Conservation (phyloP, 2,888 invertebrate genomes). For the Noctua comes region DNA sequence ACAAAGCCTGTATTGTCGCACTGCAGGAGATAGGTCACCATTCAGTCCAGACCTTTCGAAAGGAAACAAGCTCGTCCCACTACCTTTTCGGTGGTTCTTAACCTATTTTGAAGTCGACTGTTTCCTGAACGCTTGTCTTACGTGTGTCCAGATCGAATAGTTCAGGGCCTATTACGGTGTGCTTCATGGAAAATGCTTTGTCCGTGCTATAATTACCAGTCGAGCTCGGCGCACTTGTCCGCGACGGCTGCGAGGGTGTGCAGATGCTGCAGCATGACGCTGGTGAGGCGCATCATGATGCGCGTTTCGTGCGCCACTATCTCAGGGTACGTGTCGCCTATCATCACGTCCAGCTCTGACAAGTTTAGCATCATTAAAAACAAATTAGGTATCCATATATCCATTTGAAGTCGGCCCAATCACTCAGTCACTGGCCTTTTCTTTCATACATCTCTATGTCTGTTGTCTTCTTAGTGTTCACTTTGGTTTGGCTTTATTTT, state of each 20-base stretch:
- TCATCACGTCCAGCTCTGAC: conserved; percentile 93
- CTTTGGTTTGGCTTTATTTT: background rate
- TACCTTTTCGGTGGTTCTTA: background rate
- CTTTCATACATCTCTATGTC: background rate
- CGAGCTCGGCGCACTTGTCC: conserved; percentile 92
- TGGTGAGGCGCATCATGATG: conserved; percentile 93
- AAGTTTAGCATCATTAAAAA: background rate
- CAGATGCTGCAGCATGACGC: conserved; percentile 91
- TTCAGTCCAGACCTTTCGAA: background rate
- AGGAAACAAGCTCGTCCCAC: background rate
- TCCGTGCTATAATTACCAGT: conserved; percentile 77
- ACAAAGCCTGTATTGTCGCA: background rate
- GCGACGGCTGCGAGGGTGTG: conserved; percentile 90
- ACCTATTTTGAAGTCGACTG: background rate
- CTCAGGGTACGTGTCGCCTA: conserved; percentile 95
- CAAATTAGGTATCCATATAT: background rate
- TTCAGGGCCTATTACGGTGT: background rate
- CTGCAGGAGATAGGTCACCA: background rate
- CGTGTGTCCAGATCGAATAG: background rate
- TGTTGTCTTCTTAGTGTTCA: background rate
- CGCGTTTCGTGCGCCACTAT: conserved; percentile 95
- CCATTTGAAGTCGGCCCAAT: too few relatives aligned
- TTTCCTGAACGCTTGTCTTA: background rate
- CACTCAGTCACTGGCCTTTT: too few relatives aligned
- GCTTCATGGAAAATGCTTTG: background rate